Conservation (phyloP, 2,797 vertebrate genomes). For the Galago senegalensis region DNA sequence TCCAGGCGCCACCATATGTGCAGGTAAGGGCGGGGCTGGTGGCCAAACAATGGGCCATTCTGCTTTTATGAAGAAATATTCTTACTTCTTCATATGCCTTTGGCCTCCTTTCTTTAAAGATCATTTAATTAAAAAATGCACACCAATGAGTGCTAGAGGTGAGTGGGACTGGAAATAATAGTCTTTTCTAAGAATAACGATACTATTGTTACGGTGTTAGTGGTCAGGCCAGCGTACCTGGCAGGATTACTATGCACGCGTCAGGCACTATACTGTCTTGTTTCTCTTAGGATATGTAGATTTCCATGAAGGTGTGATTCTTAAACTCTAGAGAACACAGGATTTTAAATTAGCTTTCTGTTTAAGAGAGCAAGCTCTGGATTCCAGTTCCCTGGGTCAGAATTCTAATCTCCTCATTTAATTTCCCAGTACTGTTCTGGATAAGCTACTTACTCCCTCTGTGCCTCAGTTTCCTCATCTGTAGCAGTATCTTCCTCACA, state of each 20-base stretch:
- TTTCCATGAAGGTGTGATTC: not conserved
- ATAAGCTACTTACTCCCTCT: not conserved
- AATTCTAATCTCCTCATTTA: not conserved
- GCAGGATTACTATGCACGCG: not conserved
- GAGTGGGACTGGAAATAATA: not conserved
- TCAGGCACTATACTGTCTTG: rapidly evolving
- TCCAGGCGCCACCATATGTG: not conserved
- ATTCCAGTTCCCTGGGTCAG: not conserved
- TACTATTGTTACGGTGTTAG: not conserved
- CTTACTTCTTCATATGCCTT: not conserved
- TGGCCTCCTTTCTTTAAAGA: not conserved
- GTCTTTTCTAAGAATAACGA: not conserved
- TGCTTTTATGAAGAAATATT: rapidly evolving
- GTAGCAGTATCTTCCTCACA: too few species aligned
- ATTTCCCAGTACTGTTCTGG: not conserved
- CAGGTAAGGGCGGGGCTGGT: not conserved
- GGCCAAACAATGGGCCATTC: not conserved
- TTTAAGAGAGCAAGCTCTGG: not conserved
- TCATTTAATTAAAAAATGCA: constrained; percentile 1
- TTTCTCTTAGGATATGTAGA: not conserved
- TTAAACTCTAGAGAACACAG: not conserved
- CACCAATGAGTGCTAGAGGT: not conserved
- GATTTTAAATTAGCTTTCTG: not conserved
- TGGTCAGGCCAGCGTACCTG: not conserved
- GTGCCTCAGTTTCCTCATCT: not conserved